These are phyloP conservation scores for Orchesella flavescens DNA, from an alignment of 2,888 invertebrate genomes.

Conservation along the genomic window DNA sequence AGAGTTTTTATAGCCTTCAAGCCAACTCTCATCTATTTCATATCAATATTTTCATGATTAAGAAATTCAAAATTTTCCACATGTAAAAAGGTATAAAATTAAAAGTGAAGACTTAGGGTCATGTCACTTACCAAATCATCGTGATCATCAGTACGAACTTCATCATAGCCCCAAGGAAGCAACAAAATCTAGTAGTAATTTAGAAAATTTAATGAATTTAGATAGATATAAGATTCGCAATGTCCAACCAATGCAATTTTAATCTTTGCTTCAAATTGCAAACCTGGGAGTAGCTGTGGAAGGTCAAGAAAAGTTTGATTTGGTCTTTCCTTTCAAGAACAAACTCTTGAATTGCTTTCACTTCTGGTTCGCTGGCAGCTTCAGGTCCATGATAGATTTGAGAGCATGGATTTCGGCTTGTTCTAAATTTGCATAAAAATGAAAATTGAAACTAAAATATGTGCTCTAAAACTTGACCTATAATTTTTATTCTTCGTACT, in stretches of 20 bases:
- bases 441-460: no score
- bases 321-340: constrained; percentile 76
- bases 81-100: not conserved
- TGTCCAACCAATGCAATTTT: no score
- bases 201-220: not conserved
- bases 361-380: constrained; percentile 82
- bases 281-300: constrained; percentile 87
- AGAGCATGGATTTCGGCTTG: constrained; percentile 69
- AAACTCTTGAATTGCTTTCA: constrained; percentile 80
- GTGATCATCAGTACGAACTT: constrained; percentile 66
- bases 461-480: no score
- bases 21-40: constrained; percentile 62
- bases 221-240: no score
- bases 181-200: constrained; percentile 64
- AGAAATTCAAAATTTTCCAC: not conserved
- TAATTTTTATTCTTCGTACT: no score
- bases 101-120: not conserved
- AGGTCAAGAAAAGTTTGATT: constrained; percentile 81
- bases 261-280: constrained; percentile 66
- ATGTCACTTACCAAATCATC: constrained; percentile 68
- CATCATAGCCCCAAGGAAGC: constrained; percentile 82
- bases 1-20: constrained; percentile 68
- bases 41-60: not conserved
- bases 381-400: constrained; percentile 71
- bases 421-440: constrained; percentile 60